phyloP scores from a whole-genome alignment of 2,888 invertebrate genomes.

The Tortricodes alternella region DNA sequence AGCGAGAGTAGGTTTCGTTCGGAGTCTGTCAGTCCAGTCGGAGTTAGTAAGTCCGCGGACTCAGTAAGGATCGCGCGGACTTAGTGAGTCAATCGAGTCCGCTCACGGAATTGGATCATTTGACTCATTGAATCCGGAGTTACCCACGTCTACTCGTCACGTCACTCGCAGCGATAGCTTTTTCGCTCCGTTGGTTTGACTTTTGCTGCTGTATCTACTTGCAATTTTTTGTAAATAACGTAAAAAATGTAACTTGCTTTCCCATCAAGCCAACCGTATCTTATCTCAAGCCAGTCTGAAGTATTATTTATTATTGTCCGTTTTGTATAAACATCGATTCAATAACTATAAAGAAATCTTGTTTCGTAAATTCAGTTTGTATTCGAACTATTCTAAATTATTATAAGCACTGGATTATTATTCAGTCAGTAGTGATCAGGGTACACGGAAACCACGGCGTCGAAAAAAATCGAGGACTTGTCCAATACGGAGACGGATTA shows the following conservation, averaged over 20 bases:
- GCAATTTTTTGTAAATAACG: constrained; percentile 13
- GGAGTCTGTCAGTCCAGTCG: too few relatives aligned
- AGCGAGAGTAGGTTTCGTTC: too few relatives aligned
- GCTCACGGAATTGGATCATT: too few relatives aligned
- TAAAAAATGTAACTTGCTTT: constrained; percentile 8
- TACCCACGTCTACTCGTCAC: too few relatives aligned
- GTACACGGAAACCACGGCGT: constrained; percentile 19
- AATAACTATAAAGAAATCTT: background rate
- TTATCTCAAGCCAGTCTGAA: background rate
- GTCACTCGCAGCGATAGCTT: too few relatives aligned
- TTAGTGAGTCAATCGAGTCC: too few relatives aligned
- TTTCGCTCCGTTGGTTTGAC: too few relatives aligned
- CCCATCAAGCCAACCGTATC: constrained; percentile 12
- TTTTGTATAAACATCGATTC: background rate
- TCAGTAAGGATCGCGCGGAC: too few relatives aligned
- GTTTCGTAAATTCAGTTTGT: constrained; percentile 5
- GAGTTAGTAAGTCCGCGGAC: too few relatives aligned
- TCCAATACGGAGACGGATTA: constrained; percentile 29
- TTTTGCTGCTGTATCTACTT: constrained; percentile 6
- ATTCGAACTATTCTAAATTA: constrained; percentile 1
- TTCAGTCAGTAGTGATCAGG: background rate
- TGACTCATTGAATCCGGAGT: too few relatives aligned
- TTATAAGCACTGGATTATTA: constrained; percentile 5
- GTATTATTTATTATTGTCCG: background rate
- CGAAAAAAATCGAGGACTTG: constrained; percentile 26